Base-by-base conservation (phyloP, 2,888 invertebrate species). In the Fabriciana adippe region DNA sequence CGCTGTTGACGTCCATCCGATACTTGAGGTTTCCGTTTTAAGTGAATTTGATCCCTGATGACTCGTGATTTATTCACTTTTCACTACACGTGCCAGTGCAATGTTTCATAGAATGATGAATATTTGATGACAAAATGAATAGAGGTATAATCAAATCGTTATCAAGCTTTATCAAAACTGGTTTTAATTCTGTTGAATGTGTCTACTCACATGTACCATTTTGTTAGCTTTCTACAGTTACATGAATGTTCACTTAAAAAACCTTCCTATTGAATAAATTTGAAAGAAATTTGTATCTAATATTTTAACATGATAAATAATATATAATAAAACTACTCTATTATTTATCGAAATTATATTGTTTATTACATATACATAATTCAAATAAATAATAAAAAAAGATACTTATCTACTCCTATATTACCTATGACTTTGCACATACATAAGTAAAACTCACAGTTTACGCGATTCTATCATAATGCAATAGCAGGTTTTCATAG, bases 141-240 rank as follows among this genome's bases (percentile, higher is more conserved):
- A 59, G 26, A 59, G n/a, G 26, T 47, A 26, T 59, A 41, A 41
- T 13, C 59, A 59, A 59, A 59, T 48, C 48, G 47, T 21, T 21
- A 48, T 13, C 6, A 48, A 59, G 47, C 59, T 48, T 59, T 59
- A n/a, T 26, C 26, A 26, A 13, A 59, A 59, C 59, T 59, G 48
- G 59, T 59, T 59, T 13, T 59, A 59, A 47, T 48, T 59, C 15
- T n/a, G 47, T 59, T 59, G n/a, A 59, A 48, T 48, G 26, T 48
- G 59, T n/a, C 59, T 48, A 48, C 59, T 59, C 59, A 26, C 47
- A 59, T 59, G 59, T 48, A 48, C 48, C 47, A 45, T 59, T 59
- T 59, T 59, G 47, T 59, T n/a, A 59, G 26, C 47, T 59, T 59
- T 59, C 47, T 59, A 59, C 48, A 47, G 59, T 48, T 59, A 48